Conservation (phyloP, 53 echinoderm and acorn worm species). For the Temnopleurus reevesii region DNA sequence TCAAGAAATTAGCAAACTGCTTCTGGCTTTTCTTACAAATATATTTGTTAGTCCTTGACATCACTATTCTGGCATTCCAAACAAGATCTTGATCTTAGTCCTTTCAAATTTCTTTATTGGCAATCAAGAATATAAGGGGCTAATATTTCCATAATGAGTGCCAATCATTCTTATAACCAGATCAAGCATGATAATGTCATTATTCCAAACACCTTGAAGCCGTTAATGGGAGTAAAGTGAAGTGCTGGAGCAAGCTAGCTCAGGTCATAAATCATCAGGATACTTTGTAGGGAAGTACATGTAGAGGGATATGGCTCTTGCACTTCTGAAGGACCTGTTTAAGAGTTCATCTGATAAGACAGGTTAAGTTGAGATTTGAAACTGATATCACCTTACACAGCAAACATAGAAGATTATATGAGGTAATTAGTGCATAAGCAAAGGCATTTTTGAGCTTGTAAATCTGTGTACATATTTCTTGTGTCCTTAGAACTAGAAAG, state of each 20-base stretch:
- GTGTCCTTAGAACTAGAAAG: no score
- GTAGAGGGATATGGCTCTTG: not conserved
- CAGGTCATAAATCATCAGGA: not conserved
- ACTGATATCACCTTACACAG: not conserved
- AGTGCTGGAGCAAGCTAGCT: not conserved
- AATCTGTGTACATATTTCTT: no score
- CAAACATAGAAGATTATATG: not conserved
- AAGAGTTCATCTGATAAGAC: slow-evolving; percentile 19
- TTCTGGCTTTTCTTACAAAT: not conserved
- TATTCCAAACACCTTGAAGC: not conserved
- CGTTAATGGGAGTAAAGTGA: not conserved
- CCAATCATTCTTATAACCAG: slow-evolving; percentile 33
- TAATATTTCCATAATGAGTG: slow-evolving; percentile 21
- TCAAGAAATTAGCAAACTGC: not conserved
- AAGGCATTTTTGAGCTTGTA: no score
- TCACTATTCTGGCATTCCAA: not conserved
- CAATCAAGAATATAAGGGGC: not conserved
- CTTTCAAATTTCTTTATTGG: not conserved
- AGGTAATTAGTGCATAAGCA: not conserved
- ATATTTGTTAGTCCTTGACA: not conserved
- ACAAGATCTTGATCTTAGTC: slow-evolving; percentile 2
- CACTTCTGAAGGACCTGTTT: not conserved
- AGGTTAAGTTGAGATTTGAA: not conserved
- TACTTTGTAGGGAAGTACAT: no score
- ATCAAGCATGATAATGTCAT: slow-evolving; percentile 30